Evolutionary conservation across 2,113 vertebrate species (phyloP), one percentile per base, ranked within the genome.

Genomic region (Toxostoma redivivum): DNA sequence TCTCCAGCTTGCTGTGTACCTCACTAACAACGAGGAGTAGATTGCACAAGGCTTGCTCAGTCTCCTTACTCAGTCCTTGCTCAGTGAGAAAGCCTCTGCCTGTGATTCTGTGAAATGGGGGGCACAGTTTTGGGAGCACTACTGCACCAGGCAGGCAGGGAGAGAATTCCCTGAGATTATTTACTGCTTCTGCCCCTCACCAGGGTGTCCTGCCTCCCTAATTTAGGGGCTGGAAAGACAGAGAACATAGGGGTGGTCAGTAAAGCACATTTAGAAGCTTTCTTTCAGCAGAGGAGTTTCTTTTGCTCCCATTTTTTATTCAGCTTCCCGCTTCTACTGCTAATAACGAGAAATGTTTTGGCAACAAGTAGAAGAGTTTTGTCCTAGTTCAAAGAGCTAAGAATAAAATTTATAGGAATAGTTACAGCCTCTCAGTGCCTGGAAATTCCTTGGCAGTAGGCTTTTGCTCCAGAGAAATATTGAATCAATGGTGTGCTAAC

Each of bases 371-470:
- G 57, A 61, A 65, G 80, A 81, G 40, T 91, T 91, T 71, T 67
- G n/a, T 67, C 81, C 0, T 33, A 81, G 48, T 91, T 86, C 85
- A 70, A 86, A 76, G 33, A 8, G 38, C 80, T 73, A 66, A 90
- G 86, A 88, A 77, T 56, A 90, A 95, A 92, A 94, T 92, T 83
- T 81, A 94, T 86, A 86, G 82, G 69, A 69, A 44, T 7, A 85
- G 81, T 45, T 96, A 87, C 58, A 60, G 84, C 61, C 76, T 67
- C 90, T 67, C 74, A 54, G 50, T 77, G 81, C 85, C 90, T 95
- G 93, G 92, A 92, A 92, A 93, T 93, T 86, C 92, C 88, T 96
- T 77, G 79, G 78, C 74, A 95, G 89, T 47, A 51, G 60, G 50
- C 53, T 94, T 92, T 66, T 81, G 88, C 93, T 96, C 92, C 87